Conservation (phyloP, 2,113 vertebrate genomes). For the Eleginops maclovinus region DNA sequence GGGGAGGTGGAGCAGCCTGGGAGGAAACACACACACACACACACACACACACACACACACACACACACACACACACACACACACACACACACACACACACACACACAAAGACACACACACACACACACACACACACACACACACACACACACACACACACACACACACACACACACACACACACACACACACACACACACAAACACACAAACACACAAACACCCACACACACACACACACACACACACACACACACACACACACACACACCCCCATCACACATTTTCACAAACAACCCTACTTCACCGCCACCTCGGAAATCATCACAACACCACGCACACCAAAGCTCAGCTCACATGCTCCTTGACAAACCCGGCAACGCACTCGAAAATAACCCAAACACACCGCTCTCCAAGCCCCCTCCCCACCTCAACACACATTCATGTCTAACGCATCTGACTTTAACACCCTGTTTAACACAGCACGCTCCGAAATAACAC, state of each 20-base stretch:
- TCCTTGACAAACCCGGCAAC: slow-evolving; percentile 50
- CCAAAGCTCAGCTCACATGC: slow-evolving; percentile 54
- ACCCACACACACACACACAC: slow-evolving; percentile 10
- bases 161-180: slow-evolving; percentile 44
- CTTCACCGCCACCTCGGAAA: slow-evolving; percentile 51
- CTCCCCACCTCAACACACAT: background rate
- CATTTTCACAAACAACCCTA: slow-evolving; percentile 45
- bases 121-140: slow-evolving; percentile 22
- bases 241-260: slow-evolving; percentile 34
- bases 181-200: slow-evolving; percentile 43
- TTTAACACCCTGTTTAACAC: slow-evolving; percentile 70
- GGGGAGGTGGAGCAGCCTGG: slow-evolving; percentile 70
- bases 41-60: slow-evolving; percentile 26
- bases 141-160: slow-evolving; percentile 25
- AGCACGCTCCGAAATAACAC: slow-evolving; percentile 69
- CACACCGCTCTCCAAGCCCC: slow-evolving; percentile 8
- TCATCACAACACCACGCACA: slow-evolving; percentile 41
- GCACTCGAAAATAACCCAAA: slow-evolving; percentile 64
- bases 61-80: slow-evolving; percentile 25
- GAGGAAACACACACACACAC: slow-evolving; percentile 50
- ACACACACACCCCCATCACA: slow-evolving; percentile 34
- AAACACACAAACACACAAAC: slow-evolving; percentile 32
- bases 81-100: slow-evolving; percentile 25
- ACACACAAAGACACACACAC: slow-evolving; percentile 6
- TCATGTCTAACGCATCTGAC: slow-evolving; percentile 64